Base-by-base conservation (phyloP, 2,113 vertebrate genomes). In the Upupa epops region DNA sequence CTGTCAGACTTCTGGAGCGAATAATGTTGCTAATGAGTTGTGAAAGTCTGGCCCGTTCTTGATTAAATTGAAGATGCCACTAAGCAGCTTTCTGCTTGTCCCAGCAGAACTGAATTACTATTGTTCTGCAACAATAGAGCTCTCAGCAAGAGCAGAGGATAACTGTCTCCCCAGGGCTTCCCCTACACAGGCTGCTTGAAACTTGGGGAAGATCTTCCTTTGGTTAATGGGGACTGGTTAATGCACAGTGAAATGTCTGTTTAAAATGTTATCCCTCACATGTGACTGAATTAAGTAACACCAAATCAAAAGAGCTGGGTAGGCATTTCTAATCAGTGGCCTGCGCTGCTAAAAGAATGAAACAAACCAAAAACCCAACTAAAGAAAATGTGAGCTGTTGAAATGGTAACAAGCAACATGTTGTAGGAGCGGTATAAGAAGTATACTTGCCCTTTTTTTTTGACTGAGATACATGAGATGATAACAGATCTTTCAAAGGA, bases 31-130 rank as follows among this genome's bases (percentile, higher is more conserved):
- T 91, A 93, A 89, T 89, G 89, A 92, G 75, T 91, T 94, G 63
- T 93, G 84, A 94, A 95, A 94, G 74, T 68, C 68, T 80, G 69
- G 51, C 42, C 64, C 13, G 9, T 88, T 79, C 86, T 91, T 92
- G 81, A 92, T 94, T 87, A 95, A 94, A 87, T 64, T 85, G 84
- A 89, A 93, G 93, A 90, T 93, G 81, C 91, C 63, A 76, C 89
- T 65, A 75, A 91, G 78, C 66, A 91, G 84, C 63, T 92, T 94
- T 93, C 87, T 93, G 87, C 59, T 92, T 87, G 82, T 94, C 91
- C 74, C 70, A 91, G 84, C 70, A 89, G 89, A 94, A 76, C 78
- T 82, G 84, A 95, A 66, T 92, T 82, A 75, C 87, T 89, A 94
- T 96, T 94, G 89, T 96, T 96, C 84, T 36, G 25, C 68, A 89